These are phyloP conservation scores for Pyrgus malvae DNA, from an alignment of 2,888 invertebrate genomes.

Conservation along the genomic window DNA sequence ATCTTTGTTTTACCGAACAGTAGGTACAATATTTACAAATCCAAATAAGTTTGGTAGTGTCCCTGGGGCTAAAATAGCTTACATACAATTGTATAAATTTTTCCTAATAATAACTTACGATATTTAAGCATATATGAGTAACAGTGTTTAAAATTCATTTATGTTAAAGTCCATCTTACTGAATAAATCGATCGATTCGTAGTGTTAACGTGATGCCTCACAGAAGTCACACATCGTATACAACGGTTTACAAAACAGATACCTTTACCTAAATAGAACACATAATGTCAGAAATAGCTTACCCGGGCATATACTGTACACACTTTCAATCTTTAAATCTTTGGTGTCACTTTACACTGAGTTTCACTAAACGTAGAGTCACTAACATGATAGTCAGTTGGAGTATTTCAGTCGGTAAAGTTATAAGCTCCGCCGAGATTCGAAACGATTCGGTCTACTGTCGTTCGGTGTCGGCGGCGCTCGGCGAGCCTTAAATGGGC, in stretches of 20 bases:
- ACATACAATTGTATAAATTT: slow-evolving; percentile 72
- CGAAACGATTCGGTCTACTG: slow-evolving; percentile 52
- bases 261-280: slow-evolving; percentile 67
- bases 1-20: slow-evolving; percentile 51
- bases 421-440: slow-evolving; percentile 66
- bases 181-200: slow-evolving; percentile 61
- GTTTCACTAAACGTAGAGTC: slow-evolving; percentile 28
- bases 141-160: slow-evolving; percentile 79
- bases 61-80: slow-evolving; percentile 70
- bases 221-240: slow-evolving; percentile 79
- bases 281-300: slow-evolving; percentile 42
- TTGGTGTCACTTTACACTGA: slow-evolving; percentile 47
- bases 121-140: slow-evolving; percentile 74
- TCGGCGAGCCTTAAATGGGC: slow-evolving; percentile 87
- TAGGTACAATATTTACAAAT: slow-evolving; percentile 63
- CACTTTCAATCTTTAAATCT: slow-evolving; percentile 39
- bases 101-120: slow-evolving; percentile 71
- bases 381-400: slow-evolving; percentile 32
- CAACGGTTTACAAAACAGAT: slow-evolving; percentile 78
- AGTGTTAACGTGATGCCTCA: slow-evolving; percentile 66
- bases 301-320: slow-evolving; percentile 42
- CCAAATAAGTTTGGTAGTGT: slow-evolving; percentile 46
- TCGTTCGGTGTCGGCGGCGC: slow-evolving; percentile 75
- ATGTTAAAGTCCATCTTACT: slow-evolving; percentile 67
- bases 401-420: slow-evolving; percentile 36